These are phyloP conservation scores for Thamnaconus septentrionalis DNA, from an alignment of 2,113 vertebrate genomes.

Conservation along the genomic window DNA sequence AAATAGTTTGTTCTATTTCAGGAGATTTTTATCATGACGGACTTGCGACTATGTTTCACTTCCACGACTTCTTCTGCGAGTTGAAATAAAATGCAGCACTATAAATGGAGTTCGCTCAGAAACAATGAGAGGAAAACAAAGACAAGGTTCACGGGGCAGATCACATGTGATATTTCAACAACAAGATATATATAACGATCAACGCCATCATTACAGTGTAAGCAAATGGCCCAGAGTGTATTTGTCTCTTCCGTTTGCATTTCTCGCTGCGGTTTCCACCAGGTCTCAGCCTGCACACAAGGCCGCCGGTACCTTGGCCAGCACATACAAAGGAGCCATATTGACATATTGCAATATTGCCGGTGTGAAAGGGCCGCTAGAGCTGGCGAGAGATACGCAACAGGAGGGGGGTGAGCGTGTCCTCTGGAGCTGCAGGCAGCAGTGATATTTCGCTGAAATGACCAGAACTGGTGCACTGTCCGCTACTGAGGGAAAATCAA, in stretches of 20 bases:
- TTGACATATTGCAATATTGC: not conserved
- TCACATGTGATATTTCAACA: slow-evolving; percentile 3
- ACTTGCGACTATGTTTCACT: not conserved
- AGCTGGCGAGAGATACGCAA: too few species aligned
- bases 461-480: slow-evolving; percentile 7
- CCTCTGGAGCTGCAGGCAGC: slow-evolving; percentile 14
- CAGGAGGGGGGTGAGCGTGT: not conserved
- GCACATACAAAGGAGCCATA: not conserved
- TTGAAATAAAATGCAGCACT: slow-evolving; percentile 9
- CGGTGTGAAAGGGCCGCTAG: not conserved
- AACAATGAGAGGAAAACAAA: slow-evolving; percentile 10
- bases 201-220: slow-evolving; percentile 1
- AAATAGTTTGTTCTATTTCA: too few species aligned
- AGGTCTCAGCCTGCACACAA: not conserved
- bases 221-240: not conserved
- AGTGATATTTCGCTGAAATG: slow-evolving; percentile 31
- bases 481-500: not conserved
- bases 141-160: not conserved
- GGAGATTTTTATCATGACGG: not conserved
- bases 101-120: slow-evolving; percentile 10
- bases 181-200: not conserved
- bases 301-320: not conserved
- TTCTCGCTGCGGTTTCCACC: not conserved
- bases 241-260: not conserved
- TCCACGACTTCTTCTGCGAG: not conserved